Conservation (phyloP, 1,140 invertebrate genomes). For the Cyphomyrmex costatus region DNA sequence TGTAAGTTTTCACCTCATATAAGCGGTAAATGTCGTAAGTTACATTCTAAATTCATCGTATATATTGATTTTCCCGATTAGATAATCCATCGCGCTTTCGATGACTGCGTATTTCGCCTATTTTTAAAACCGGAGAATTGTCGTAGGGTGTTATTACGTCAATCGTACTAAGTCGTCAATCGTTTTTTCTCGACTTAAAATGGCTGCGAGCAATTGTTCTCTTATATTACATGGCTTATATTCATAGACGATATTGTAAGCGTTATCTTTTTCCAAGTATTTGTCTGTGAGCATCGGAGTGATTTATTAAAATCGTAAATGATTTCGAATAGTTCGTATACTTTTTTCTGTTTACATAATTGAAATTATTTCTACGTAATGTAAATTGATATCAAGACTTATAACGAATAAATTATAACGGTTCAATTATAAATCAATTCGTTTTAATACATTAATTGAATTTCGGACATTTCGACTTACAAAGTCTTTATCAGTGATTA, state of each 20-base stretch:
- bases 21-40: background rate
- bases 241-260: background rate
- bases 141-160: background rate
- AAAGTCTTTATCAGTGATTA: too few species aligned
- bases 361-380: too few species aligned
- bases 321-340: background rate
- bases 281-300: background rate
- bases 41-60: background rate
- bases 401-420: too few species aligned
- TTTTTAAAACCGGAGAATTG: slow-evolving; percentile 21
- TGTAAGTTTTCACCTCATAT: background rate
- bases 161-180: background rate
- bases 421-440: too few species aligned
- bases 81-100: slow-evolving; percentile 1
- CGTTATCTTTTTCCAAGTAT: background rate
- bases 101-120: slow-evolving; percentile 4
- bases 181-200: slow-evolving; percentile 7
- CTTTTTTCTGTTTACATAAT: background rate
- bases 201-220: background rate
- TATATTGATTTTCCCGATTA: slow-evolving; percentile 3
- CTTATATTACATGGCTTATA: background rate
- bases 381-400: too few species aligned
- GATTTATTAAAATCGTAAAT: too few species aligned
- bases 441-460: too few species aligned
- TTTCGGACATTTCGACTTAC: too few species aligned